These are phyloP conservation scores for Mellilla xanthometata DNA, from an alignment of 2,888 invertebrate genomes.

Conservation along the genomic window DNA sequence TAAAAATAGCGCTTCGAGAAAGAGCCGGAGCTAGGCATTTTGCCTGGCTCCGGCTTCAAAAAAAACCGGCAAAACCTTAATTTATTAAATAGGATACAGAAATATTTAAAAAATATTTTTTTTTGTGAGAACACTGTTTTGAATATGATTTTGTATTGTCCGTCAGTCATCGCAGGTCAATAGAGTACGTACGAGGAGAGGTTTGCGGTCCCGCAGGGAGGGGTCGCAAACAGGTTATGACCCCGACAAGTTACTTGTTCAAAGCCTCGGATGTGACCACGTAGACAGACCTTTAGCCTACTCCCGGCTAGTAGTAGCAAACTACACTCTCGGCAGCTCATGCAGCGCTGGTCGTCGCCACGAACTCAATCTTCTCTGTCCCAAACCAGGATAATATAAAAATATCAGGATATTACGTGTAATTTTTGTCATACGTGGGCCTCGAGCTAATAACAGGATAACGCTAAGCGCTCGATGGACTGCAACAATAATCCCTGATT, in stretches of 20 bases:
- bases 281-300: conserved; percentile 49
- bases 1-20: too few relatives aligned
- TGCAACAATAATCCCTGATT: conserved; percentile 7
- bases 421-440: conserved; percentile 49
- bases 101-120: too few relatives aligned
- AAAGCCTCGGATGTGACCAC: conserved; percentile 67
- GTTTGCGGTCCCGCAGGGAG: conserved; percentile 69
- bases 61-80: too few relatives aligned
- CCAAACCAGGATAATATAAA: conserved; percentile 78
- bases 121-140: too few relatives aligned
- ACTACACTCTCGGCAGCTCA: conserved; percentile 42
- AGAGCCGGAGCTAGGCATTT: too few relatives aligned
- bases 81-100: too few relatives aligned
- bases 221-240: conserved; percentile 83
- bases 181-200: conserved; percentile 68
- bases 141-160: conserved; percentile 46
- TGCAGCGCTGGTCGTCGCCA: conserved; percentile 47
- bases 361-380: conserved; percentile 60
- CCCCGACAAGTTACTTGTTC: conserved; percentile 80
- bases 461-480: conserved; percentile 7
- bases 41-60: too few relatives aligned
- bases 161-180: conserved; percentile 60
- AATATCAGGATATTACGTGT: conserved; percentile 61
- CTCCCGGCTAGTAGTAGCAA: conserved; percentile 35
- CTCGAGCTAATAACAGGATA: conserved; percentile 30